A percentile compares a stretch with the other conserved stretches of the same genome.
Evolutionary conservation across 2,113 vertebrate genomes (phyloP).

Genomic region (Emydura subglobosa): DNA sequence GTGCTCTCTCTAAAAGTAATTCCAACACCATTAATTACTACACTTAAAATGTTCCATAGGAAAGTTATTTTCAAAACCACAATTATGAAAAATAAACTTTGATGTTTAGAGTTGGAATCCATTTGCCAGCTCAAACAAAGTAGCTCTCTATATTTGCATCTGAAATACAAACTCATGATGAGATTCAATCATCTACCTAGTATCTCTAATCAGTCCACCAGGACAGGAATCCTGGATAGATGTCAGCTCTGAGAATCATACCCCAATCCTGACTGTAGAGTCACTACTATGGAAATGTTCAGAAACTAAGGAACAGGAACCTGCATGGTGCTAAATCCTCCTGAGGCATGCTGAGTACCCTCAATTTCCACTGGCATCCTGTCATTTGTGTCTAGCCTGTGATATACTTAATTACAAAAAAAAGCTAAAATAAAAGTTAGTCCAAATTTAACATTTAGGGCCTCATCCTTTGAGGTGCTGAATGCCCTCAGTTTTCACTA

Average conservation of each 20-base stretch:
- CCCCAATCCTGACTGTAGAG: background rate
- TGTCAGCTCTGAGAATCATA: background rate
- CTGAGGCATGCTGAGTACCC: background rate
- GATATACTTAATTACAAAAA: background rate
- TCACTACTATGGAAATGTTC: background rate
- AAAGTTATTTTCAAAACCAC: slow-evolving; percentile 65
- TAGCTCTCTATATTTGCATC: slow-evolving; percentile 7
- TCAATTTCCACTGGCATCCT: background rate
- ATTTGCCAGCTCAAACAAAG: slow-evolving; percentile 61
- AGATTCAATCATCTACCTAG: background rate
- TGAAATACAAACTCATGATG: background rate
- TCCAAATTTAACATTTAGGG: background rate
- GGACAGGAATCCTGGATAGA: background rate
- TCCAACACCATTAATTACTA: slow-evolving; percentile 60
- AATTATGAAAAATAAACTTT: slow-evolving; percentile 68
- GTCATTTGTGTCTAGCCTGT: background rate
- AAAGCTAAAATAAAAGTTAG: background rate
- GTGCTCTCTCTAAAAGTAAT: slow-evolving; percentile 54
- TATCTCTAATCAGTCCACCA: background rate
- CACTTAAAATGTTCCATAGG: slow-evolving; percentile 56
- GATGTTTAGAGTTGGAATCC: slow-evolving; percentile 61
- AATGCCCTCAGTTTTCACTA: background rate
- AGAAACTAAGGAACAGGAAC: background rate
- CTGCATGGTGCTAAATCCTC: background rate
- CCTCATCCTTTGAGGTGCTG: background rate